Base-by-base conservation (phyloP, 2,113 vertebrate genomes). In the Empidonax alnorum region DNA sequence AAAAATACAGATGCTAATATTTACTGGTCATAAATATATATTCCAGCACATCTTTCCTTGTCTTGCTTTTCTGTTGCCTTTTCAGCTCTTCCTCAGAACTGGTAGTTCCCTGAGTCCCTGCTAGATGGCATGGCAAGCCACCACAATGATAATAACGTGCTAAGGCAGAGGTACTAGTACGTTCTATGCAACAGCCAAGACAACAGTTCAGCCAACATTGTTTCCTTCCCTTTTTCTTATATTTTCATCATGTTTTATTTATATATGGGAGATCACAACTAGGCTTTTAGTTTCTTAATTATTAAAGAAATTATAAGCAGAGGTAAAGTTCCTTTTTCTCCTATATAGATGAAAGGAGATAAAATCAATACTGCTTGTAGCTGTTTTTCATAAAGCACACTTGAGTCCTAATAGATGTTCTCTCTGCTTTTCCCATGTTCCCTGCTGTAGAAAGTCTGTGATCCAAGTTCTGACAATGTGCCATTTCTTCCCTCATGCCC, bases 91-190 rank as follows among this genome's bases (percentile, higher is more conserved):
- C 11, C 47, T 21, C 20, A 72, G 69, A 84, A 72, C 76, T 81
- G 35, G 96, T 82, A 97, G 90, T 97, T 96, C 96, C 96, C 30
- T 1, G 23, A 94, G 47, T 96, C 85, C 92, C 96, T 97, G 96
- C 96, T 97, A 97, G 96, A 96, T 97, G 96, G 96, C 96, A 96
- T 94, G 94, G 86, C 96, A 97, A 97, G 80, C 96, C 93, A 95
- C 89, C 56, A 58, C 92, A 96, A 95, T 66, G 90, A 90, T 79
- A 94, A 83, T 74, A 72, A 78, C 42, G 65, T 44, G 56, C 39
- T 92, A 93, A 96, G 44, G 61, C 56, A 84, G 66, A 75, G 13
- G 41, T 66, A 22, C 55, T 47, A 23, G 31, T 63, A 24, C 39
- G 39, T 49, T 72, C 33, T 65, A 65, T 3, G 19, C 49, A 65